A percentile compares a stretch with the other conserved stretches of the same genome.
Evolutionary conservation across 2,797 vertebrate genomes (phyloP).

Genomic region (Cossypha heuglini): DNA sequence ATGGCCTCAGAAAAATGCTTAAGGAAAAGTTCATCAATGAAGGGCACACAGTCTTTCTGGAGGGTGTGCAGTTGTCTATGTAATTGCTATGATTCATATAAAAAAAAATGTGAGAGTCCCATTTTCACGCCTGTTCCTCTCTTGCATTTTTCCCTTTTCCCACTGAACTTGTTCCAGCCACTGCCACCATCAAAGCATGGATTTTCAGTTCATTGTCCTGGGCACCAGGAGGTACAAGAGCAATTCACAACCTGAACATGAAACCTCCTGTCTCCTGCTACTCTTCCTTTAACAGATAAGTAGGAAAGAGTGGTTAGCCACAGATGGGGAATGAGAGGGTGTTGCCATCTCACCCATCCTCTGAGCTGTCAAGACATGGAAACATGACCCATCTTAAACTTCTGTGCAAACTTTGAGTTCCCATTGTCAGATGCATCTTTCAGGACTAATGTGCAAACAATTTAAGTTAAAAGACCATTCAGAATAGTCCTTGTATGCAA

Average conservation of each 20-base stretch:
- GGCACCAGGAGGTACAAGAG: neutral
- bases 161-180: neutral
- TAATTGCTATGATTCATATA: neutral
- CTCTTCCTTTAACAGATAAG: neutral
- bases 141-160: neutral
- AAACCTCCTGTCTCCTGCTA: neutral
- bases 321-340: neutral
- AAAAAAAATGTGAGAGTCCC: neutral
- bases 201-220: neutral
- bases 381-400: neutral
- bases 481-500: neutral
- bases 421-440: neutral
- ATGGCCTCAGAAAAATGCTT: neutral
- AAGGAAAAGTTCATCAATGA: neutral
- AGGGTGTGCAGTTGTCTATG: neutral
- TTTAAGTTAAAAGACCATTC: neutral
- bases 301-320: neutral
- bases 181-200: neutral
- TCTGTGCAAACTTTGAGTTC: neutral
- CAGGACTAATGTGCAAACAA: neutral
- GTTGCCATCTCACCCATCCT: neutral
- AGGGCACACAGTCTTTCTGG: neutral
- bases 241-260: neutral
- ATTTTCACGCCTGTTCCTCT: neutral
- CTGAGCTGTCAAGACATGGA: neutral